Base-by-base conservation (phyloP, 2,888 invertebrate genomes). In the Hemaris fuciformis region DNA sequence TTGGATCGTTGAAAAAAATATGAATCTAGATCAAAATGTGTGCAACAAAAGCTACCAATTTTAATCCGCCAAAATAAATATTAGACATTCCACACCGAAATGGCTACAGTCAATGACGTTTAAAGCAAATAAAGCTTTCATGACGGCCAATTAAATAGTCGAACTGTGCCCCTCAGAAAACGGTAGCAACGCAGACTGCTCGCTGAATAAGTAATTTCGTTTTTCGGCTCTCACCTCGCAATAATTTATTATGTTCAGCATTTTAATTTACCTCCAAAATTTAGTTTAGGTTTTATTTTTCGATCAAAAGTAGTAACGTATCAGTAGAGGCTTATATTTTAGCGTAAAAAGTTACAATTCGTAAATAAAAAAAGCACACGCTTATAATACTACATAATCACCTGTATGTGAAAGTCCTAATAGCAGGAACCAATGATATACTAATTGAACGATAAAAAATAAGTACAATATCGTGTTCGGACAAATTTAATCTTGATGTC, bases 41-140 rank as follows among this genome's bases (percentile, higher is more conserved):
- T 10, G 10, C 53, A 18, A 27, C 8, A 31, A 6, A 31, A 31
- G 0, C 25, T 8, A 31, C 10, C 20, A 18, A 53, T 20, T 3
- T n/a, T 5, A 27, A 18, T 31, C 10, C n/a, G 25, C 48, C 27
- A 67, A 66, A 66, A 71, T 68, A 72, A 74, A 70, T 68, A 67
- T 70, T 70, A 64, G 64, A 71, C 62, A 69, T 67, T 64, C 59
- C 13, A 23, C 20, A 45, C 45, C 34, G 34, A 57, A 66, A 60
- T 60, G 57, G 64, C 66, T 64, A 66, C 62, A 68, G 63, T 64
- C 63, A 64, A 69, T 64, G 71, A 67, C 70, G 31, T 70, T 72
- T 73, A 72, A 74, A 77, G 66, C 71, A 75, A 72, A 75, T 82
- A 77, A 81, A 81, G 73, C 72, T 78, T 79, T 81, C 75, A 80